Evolutionary conservation across 2,797 vertebrate species (phyloP).

Genomic region (Aplochiton taeniatus): DNA sequence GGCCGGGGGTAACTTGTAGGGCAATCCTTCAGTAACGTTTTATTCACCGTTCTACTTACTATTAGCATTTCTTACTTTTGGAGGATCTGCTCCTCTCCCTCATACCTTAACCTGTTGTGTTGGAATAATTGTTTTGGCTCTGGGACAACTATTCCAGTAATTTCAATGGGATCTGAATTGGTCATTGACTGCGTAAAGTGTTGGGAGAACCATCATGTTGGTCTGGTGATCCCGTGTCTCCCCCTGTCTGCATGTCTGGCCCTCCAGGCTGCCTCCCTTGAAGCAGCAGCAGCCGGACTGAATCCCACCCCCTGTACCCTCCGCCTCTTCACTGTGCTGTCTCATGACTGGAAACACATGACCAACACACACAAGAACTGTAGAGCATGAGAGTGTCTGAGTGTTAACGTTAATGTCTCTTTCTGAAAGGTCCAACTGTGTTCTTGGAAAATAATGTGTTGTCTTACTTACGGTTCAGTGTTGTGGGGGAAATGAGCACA

Average conservation of each 20-base stretch:
- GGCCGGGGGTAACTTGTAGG: no score
- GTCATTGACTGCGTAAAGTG: conserved; percentile 29
- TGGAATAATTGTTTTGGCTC: conserved; percentile 22
- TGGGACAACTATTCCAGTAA: conserved; percentile 48
- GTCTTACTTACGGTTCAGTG: not conserved
- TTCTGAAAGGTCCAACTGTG: not conserved
- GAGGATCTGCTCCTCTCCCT: no score
- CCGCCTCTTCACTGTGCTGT: conserved; percentile 56
- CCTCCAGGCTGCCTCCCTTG: conserved; percentile 9
- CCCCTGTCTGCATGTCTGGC: not conserved
- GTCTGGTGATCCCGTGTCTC: conserved; percentile 41
- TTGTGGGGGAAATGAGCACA: conserved; percentile 1
- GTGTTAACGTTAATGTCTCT: not conserved
- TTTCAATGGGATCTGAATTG: conserved; percentile 40
- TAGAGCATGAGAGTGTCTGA: conserved; percentile 39
- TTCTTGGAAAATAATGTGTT: conserved; percentile 5
- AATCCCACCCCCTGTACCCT: not conserved
- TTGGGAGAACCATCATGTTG: conserved; percentile 16
- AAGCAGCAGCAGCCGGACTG: conserved; percentile 28
- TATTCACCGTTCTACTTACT: not conserved
- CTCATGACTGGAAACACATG: conserved; percentile 80
- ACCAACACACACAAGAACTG: conserved; percentile 58
- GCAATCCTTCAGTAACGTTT: no score
- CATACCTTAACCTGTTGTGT: conserved; percentile 18
- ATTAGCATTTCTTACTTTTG: no score